Conservation (phyloP, 92 coral and sea anemone species). For the Pocillopora meandrina region DNA sequence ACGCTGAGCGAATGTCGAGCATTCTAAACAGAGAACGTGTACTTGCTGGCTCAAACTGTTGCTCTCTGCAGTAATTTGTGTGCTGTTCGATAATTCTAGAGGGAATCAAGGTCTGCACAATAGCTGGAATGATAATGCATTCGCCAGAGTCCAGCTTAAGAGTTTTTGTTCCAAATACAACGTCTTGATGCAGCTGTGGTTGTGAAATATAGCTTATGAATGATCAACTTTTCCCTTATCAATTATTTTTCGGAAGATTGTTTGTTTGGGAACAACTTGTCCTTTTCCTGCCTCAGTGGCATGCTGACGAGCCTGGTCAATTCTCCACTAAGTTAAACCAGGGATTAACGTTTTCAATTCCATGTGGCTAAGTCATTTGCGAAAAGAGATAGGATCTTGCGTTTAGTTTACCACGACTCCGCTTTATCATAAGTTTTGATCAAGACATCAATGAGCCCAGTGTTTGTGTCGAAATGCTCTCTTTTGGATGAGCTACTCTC, state of each 20-base stretch:
- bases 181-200: constrained; percentile 55
- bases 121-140: constrained; percentile 58
- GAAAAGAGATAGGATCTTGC: constrained; percentile 59
- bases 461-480: constrained; percentile 37
- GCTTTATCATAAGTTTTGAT: constrained; percentile 54
- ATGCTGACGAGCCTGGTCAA: constrained; percentile 58
- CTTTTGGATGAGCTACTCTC: neutral
- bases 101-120: constrained; percentile 53
- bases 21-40: constrained; percentile 38
- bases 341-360: constrained; percentile 44
- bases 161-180: constrained; percentile 53
- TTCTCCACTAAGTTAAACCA: constrained; percentile 52
- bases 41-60: constrained; percentile 41
- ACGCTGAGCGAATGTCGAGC: constrained; percentile 45
- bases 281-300: constrained; percentile 52
- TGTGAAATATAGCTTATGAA: constrained; percentile 46
- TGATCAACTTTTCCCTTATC: constrained; percentile 52
- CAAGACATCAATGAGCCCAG: constrained; percentile 49
- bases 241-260: constrained; percentile 35
- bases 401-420: constrained; percentile 46
- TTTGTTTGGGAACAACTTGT: constrained; percentile 26
- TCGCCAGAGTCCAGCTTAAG: constrained; percentile 51
- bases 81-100: constrained; percentile 57
- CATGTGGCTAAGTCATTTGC: constrained; percentile 35
- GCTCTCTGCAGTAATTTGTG: constrained; percentile 35